Conservation (phyloP, 2,113 vertebrate genomes). For the Xiphophorus maculatus region DNA sequence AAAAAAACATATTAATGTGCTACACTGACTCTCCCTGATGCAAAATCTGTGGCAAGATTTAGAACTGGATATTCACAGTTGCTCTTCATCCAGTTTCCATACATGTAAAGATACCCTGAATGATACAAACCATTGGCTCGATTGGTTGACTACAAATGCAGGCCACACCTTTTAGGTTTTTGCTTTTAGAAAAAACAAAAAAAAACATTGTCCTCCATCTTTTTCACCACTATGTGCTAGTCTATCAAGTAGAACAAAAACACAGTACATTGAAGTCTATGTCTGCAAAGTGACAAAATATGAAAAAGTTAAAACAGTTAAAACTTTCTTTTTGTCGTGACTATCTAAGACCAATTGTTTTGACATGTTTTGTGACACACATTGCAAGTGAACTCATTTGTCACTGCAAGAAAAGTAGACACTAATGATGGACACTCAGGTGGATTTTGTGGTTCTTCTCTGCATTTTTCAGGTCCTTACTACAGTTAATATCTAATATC, state of each 20-base stretch:
- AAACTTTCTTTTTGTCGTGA: neutral
- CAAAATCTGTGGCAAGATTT: neutral
- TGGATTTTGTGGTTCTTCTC: neutral
- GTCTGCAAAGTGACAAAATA: neutral
- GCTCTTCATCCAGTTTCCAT: neutral
- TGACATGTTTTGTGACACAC: neutral
- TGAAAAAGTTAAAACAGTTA: neutral
- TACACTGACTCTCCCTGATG: neutral
- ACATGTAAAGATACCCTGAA: neutral
- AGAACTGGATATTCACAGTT: neutral
- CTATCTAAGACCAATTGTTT: neutral
- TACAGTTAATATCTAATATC: constrained; percentile 15
- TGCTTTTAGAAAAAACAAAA: too few species aligned
- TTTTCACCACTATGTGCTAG: too few species aligned
- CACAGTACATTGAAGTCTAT: too few species aligned
- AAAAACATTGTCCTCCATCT: too few species aligned
- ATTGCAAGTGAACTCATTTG: constrained; percentile 8
- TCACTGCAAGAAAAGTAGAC: neutral
- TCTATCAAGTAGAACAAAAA: too few species aligned
- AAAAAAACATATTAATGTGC: neutral
- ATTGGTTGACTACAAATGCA: too few species aligned
- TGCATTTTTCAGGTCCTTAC: constrained; percentile 12
- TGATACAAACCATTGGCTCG: too few species aligned
- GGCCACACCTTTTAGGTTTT: too few species aligned
- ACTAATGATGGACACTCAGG: neutral